Conservation (phyloP, 2,888 invertebrate species). For the Aphelenchoides bicaudatus region DNA sequence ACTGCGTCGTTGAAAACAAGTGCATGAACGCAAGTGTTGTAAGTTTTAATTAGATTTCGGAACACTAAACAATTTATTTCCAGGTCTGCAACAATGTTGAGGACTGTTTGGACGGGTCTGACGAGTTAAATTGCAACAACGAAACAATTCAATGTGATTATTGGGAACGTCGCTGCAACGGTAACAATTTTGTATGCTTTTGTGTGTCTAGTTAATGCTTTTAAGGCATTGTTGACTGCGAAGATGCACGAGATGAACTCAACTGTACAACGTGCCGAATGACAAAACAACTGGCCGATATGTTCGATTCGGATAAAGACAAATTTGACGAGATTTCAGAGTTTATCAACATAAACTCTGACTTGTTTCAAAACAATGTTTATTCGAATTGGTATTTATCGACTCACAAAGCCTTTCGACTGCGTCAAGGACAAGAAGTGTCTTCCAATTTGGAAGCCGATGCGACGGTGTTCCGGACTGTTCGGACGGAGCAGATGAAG, state of each 20-base stretch:
- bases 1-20: slow-evolving; percentile 30
- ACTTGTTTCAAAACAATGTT: no score
- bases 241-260: slow-evolving; percentile 42
- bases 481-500: slow-evolving; percentile 46
- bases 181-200: neutral
- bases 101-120: slow-evolving; percentile 43
- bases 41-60: neutral
- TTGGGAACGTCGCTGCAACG: no score
- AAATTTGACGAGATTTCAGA: no score
- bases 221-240: slow-evolving; percentile 39
- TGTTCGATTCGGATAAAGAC: no score
- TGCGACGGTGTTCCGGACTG: slow-evolving; percentile 49
- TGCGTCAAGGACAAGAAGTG: slow-evolving; percentile 40
- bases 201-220: neutral
- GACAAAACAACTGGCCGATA: no score
- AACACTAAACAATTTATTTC: neutral
- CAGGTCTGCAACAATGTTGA: slow-evolving; percentile 44
- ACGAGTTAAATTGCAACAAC: slow-evolving; percentile 44
- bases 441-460: slow-evolving; percentile 33
- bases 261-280: slow-evolving; percentile 38
- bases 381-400: no score
- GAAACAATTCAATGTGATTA: slow-evolving; percentile 28
- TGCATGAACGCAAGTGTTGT: slow-evolving; percentile 37
- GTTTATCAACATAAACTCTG: no score
- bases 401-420: slow-evolving; percentile 31